Evolutionary conservation across 2,113 vertebrate genomes (phyloP).

Genomic region (Lasiurus cinereus): DNA sequence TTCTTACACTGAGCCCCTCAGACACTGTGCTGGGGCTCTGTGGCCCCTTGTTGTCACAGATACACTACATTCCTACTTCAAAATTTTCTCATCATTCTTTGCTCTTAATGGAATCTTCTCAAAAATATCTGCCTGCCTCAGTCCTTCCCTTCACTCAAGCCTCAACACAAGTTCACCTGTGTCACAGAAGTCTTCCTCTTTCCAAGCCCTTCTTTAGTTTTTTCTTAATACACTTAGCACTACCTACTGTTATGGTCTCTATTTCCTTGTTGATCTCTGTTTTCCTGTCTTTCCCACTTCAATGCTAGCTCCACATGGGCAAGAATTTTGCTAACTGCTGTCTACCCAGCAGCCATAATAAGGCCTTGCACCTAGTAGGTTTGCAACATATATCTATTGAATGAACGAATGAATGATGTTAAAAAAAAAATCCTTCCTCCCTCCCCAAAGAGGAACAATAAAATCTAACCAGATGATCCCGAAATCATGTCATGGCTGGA

Average conservation of each 20-base stretch:
- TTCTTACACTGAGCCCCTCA: background rate
- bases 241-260: too few relatives aligned
- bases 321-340: background rate
- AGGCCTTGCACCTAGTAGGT: background rate
- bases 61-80: background rate
- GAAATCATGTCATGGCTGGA: background rate
- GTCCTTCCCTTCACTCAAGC: background rate
- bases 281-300: background rate
- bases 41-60: accelerated
- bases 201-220: background rate
- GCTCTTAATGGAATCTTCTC: background rate
- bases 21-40: background rate
- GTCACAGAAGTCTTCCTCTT: background rate
- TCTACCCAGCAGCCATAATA: background rate
- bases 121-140: background rate
- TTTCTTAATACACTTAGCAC: too few relatives aligned
- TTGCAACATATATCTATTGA: background rate
- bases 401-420: background rate
- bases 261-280: background rate
- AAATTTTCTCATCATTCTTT: background rate
- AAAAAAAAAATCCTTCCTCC: background rate
- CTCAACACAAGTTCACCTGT: background rate
- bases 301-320: background rate
- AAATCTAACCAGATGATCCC: background rate
- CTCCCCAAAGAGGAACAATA: too few relatives aligned